phyloP scores from a whole-genome alignment of 35 echinoderm and acorn worm genomes.

The Strongylocentrotus purpuratus region DNA sequence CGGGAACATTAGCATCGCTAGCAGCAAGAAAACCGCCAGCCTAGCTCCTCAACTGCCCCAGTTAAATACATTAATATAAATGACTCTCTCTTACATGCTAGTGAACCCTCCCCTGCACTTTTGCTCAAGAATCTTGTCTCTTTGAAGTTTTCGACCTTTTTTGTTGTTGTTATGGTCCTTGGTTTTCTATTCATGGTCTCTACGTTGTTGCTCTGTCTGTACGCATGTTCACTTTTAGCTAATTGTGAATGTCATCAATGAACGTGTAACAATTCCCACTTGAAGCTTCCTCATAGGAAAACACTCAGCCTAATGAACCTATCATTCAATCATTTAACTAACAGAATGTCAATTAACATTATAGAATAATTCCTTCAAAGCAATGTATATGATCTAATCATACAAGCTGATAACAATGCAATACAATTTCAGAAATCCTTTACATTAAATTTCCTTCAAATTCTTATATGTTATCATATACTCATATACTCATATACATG shows the following conservation, averaged over 20 bases:
- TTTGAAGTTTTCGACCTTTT: neutral
- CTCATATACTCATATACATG: no score
- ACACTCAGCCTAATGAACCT: no score
- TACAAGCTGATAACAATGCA: no score
- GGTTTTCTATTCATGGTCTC: neutral
- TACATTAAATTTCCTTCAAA: no score
- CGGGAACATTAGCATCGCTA: constrained; percentile 42
- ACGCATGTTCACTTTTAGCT: neutral
- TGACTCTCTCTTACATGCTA: constrained; percentile 27
- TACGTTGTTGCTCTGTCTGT: neutral
- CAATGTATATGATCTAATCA: no score
- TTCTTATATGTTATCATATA: no score
- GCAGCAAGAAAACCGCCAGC: constrained; percentile 42
- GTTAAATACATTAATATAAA: constrained; percentile 47
- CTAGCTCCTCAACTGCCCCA: constrained; percentile 33
- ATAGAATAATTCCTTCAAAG: no score
- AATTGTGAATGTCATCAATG: neutral
- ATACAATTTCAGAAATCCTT: no score
- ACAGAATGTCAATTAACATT: no score
- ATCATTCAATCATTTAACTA: no score
- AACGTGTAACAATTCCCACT: neutral
- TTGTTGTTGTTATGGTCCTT: neutral
- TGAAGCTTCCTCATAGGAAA: no score
- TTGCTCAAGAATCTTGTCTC: constrained; percentile 9
- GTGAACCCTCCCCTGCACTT: constrained; percentile 42